Base-by-base conservation (phyloP, 2,113 vertebrate genomes). In the Paramisgurnus dabryanus region DNA sequence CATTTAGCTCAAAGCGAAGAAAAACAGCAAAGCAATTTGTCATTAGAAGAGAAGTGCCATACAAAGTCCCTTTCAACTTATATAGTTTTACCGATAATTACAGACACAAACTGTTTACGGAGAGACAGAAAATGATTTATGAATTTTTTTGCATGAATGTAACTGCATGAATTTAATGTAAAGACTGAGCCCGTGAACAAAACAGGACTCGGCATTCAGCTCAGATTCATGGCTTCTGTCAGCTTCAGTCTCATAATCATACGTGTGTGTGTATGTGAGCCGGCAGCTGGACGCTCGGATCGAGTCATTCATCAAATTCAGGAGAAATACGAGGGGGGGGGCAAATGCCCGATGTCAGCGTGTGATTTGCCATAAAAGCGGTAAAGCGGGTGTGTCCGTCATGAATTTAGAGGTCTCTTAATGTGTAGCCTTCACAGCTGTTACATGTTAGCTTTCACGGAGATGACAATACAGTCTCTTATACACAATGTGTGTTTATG, bases 281-380 rank as follows among this genome's bases (percentile, higher is more conserved):
- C 61, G 39, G 73, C 70, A 81, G 4, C 63, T 41, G 69, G 43
- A 15, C 74, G 74, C 83, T 87, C 81, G 82, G 76, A 47, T 53
- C 13, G 47, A 76, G 74, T 76, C 74, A 65, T 76, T 76, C 60
- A 76, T 76, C 74, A 76, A 45, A 22, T 10, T 75, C 72, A 63
- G 40, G 4, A 43, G n/a, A n/a, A 74, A 60, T 12, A 60, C n/a
- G 49, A 55, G 40, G 71, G 55, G 69, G 17, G 53, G 53, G 15
- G 13, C 53, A 55, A 55, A 55, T 11, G 4, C 3, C 53, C 15
- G 4, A 6, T 55, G 13, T 15, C 53, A 55, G 53, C 53, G 1
- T 55, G 53, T 55, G 53, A 55, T 55, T 55, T 55, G 53, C 10
- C 53, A 55, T 17, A 55, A 15, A 55, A 34, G 27, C 27, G 27